A percentile compares a stretch with the other conserved stretches of the same genome.
These are phyloP conservation scores for Drepana arcuata DNA, from an alignment of 1,140 invertebrate species.

Conservation along the genomic window DNA sequence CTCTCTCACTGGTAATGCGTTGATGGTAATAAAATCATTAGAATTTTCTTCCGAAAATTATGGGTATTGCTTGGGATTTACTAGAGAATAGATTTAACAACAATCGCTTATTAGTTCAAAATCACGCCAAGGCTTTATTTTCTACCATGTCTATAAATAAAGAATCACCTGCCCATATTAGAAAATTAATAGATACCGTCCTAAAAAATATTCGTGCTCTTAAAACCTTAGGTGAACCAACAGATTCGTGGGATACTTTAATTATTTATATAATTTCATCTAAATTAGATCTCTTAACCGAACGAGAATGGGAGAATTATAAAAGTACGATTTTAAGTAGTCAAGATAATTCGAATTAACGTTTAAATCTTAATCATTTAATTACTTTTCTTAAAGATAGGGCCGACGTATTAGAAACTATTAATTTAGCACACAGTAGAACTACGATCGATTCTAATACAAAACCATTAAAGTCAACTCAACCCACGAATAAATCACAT, in stretches of 20 bases:
- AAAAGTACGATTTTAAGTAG: slow-evolving; percentile 7
- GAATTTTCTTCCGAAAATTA: slow-evolving; percentile 17
- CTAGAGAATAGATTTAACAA: slow-evolving; percentile 13
- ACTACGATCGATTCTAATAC: not conserved
- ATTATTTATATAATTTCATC: slow-evolving; percentile 17
- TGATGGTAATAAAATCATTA: slow-evolving; percentile 12
- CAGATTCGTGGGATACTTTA: slow-evolving; percentile 16
- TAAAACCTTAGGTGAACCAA: slow-evolving; percentile 12
- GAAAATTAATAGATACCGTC: slow-evolving; percentile 15
- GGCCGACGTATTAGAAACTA: slow-evolving; percentile 17
- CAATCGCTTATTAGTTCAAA: slow-evolving; percentile 8
- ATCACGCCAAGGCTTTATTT: slow-evolving; percentile 19
- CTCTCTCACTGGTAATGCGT: slow-evolving; percentile 4
- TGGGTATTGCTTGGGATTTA: slow-evolving; percentile 10
- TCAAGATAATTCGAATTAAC: not conserved
- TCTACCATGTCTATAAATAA: slow-evolving; percentile 6
- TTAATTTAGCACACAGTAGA: slow-evolving; percentile 8
- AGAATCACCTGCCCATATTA: slow-evolving; percentile 12
- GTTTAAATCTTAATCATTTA: slow-evolving; percentile 13
- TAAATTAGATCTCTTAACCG: slow-evolving; percentile 15
- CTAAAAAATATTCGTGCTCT: slow-evolving; percentile 19
- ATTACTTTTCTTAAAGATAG: slow-evolving; percentile 14
- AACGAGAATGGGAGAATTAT: slow-evolving; percentile 19
- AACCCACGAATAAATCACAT: slow-evolving; percentile 4
- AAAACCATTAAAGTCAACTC: not conserved